A percentile compares a stretch with the other conserved stretches of the same genome.
These are phyloP conservation scores for Podiceps cristatus DNA, from an alignment of 2,113 vertebrate species.

Conservation along the genomic window DNA sequence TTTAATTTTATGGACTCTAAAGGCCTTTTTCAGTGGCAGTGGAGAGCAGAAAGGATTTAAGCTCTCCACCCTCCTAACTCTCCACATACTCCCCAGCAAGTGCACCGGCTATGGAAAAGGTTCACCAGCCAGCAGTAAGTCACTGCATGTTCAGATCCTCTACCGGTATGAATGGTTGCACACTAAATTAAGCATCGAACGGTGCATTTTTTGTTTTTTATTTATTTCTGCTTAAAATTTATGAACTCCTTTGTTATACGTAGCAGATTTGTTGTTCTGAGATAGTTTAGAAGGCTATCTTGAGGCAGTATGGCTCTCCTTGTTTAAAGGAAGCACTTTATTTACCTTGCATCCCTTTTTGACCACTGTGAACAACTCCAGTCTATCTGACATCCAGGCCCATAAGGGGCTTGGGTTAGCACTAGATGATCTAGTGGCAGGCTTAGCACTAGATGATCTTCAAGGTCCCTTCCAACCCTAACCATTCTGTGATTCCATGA, in stretches of 20 bases:
- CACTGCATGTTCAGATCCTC: neutral
- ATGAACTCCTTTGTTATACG: neutral
- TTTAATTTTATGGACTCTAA: constrained; percentile 22
- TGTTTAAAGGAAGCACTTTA: neutral
- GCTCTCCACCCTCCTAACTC: neutral
- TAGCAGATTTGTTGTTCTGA: neutral
- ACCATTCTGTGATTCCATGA: no score
- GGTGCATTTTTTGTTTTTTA: neutral
- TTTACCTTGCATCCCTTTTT: neutral
- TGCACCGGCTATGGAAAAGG: neutral
- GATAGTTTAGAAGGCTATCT: neutral
- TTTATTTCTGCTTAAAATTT: neutral
- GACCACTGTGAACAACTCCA: neutral
- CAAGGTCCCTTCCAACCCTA: no score
- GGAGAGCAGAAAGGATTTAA: constrained; percentile 4
- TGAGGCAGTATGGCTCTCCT: neutral
- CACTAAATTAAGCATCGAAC: neutral
- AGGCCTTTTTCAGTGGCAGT: neutral
- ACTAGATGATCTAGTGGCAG: no score
- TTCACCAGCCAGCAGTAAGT: neutral
- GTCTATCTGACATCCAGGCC: neutral
- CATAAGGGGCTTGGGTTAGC: neutral
- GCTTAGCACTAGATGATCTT: no score
- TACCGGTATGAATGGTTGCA: neutral
- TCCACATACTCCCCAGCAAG: neutral